Evolutionary conservation across 1,140 invertebrate genomes (phyloP), one percentile per base, ranked within the genome.

Genomic region (Formica exsecta): DNA sequence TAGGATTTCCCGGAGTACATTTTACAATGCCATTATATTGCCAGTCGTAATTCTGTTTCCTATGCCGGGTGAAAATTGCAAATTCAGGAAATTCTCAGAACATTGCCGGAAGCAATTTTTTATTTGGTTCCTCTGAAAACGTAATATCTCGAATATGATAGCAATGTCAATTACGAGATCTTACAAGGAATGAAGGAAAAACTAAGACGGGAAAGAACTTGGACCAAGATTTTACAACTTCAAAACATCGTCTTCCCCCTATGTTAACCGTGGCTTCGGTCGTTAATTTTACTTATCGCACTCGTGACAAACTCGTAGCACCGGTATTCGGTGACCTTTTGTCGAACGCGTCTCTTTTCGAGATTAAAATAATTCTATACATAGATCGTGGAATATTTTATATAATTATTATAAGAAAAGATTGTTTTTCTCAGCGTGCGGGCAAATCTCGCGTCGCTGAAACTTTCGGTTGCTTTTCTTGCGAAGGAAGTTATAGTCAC

Each of bases 1-100:
- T 36, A 70, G 11, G 57, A 19, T 48, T 80, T 70, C 29, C 64
- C 32, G 57, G 19, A 16, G n/a, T 74, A 62, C 25, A 32, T 64
- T 84, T 74, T 75, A 74, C 22, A 62, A 61, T 83, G 70, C 32
- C 61, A 36, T 71, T 61, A 44, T 62, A 75, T 75, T 75, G 19
- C 29, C 38, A n/a, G 44, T 38, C 57, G 59, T 84, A 62, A 74
- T 84, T 84, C 80, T 62, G 59, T 75, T 84, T 75, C 44, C 80
- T 74, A 41, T 83, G 59, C 62, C 70, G 32, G 13, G n/a, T 57
- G 79, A 32, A 29, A 54, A 75, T 61, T 44, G 65, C 19, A 1
- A 51, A 51, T 19, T 6, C 16, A 36, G 13, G 6, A 11, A 70
- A 80, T 70, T 41, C 9, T 51, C 22, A 25, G 16, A 25, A 29